Conservation (phyloP, 2,888 invertebrate species). For the Cataglyphis cursor region DNA sequence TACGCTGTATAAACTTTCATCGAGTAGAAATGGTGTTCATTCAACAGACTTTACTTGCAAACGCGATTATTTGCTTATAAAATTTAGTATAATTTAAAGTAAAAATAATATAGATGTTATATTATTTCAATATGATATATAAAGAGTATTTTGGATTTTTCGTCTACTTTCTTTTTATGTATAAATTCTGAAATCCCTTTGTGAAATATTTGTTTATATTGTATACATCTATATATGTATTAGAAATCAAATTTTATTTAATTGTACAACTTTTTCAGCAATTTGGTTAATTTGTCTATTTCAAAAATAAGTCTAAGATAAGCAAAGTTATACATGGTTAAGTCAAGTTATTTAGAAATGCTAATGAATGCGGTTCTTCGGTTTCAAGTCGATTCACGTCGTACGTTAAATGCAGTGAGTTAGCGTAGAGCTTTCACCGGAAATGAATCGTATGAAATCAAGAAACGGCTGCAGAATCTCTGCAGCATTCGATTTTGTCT, state of each 20-base stretch:
- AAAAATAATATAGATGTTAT: neutral
- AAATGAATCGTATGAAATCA: slow-evolving; percentile 37
- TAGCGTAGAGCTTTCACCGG: slow-evolving; percentile 45
- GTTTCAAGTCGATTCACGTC: slow-evolving; percentile 28
- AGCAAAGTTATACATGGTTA: neutral
- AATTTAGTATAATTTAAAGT: slow-evolving; percentile 4
- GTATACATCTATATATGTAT: neutral
- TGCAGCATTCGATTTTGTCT: slow-evolving; percentile 65
- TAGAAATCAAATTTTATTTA: neutral
- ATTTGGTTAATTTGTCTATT: neutral
- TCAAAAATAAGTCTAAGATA: neutral
- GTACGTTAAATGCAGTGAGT: slow-evolving; percentile 4
- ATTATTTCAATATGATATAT: neutral
- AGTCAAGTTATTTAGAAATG: slow-evolving; percentile 19
- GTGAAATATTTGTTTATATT: neutral
- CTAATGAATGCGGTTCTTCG: slow-evolving; percentile 33
- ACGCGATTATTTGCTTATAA: neutral
- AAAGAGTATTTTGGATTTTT: neutral
- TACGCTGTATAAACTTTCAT: slow-evolving; percentile 26
- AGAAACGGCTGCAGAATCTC: slow-evolving; percentile 20
- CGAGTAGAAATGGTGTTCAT: neutral
- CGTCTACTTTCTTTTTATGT: neutral
- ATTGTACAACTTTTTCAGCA: slow-evolving; percentile 1
- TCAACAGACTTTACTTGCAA: neutral
- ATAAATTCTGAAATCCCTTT: neutral